A percentile compares a stretch with the other conserved stretches of the same genome.
phyloP scores from a whole-genome alignment of 2,797 vertebrate species.

The Lepilemur ruficaudatus region DNA sequence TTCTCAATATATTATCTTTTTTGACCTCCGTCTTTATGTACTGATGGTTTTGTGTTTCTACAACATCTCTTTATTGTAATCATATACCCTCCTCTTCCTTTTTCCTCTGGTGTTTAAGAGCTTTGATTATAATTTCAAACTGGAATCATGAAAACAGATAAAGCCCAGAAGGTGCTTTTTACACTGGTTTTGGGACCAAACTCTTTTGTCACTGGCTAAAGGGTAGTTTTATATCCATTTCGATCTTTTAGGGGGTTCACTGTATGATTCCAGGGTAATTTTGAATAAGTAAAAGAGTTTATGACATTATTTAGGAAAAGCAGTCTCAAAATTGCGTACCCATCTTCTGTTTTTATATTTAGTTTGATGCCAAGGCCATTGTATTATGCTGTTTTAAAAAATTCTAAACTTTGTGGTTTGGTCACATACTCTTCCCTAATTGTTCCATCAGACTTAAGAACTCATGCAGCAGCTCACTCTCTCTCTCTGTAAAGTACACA shows the following conservation, averaged over 20 bases:
- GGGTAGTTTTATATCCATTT: neutral
- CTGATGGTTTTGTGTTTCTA: neutral
- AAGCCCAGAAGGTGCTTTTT: neutral
- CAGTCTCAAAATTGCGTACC: neutral
- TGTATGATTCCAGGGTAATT: neutral
- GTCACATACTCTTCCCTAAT: neutral
- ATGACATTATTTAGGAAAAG: neutral
- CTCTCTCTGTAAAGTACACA: neutral
- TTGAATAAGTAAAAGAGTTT: neutral
- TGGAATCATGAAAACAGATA: neutral
- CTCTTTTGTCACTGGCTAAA: neutral
- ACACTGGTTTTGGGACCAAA: neutral
- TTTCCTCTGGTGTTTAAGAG: neutral
- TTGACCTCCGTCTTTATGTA: neutral
- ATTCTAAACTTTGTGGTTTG: neutral
- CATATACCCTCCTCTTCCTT: neutral
- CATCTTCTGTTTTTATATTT: neutral
- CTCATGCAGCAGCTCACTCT: neutral
- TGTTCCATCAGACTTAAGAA: neutral
- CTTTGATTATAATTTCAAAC: neutral
- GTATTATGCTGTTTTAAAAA: neutral
- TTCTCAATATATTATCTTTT: neutral
- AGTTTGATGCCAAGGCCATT: neutral
- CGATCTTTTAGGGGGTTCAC: neutral
- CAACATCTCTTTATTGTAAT: neutral